phyloP scores from a whole-genome alignment of 2,888 invertebrate genomes.

The Brachyptera putata region DNA sequence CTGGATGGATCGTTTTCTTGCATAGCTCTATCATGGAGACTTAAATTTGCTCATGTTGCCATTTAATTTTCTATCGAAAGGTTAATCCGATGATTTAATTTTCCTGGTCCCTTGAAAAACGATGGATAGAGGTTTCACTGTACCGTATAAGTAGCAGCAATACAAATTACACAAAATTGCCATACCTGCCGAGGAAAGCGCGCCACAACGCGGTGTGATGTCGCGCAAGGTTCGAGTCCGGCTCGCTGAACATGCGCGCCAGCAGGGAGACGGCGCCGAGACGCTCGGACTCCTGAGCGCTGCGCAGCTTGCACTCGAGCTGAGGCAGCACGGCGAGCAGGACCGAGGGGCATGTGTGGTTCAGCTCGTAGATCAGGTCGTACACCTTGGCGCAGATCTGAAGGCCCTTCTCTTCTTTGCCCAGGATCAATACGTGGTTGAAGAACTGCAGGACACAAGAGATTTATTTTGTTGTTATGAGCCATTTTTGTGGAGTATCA shows the following conservation, averaged over 20 bases:
- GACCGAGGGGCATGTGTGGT: conserved; percentile 86
- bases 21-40: too few relatives aligned
- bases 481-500: too few relatives aligned
- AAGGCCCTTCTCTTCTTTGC: conserved; percentile 79
- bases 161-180: too few relatives aligned
- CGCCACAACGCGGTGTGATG: conserved; percentile 86
- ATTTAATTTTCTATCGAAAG: too few relatives aligned
- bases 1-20: too few relatives aligned
- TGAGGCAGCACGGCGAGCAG: conserved; percentile 87
- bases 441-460: conserved; percentile 69
- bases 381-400: conserved; percentile 82
- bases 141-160: too few relatives aligned
- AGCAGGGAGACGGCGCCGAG: conserved; percentile 83
- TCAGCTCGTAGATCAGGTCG: conserved; percentile 93
- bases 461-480: too few relatives aligned
- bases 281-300: conserved; percentile 83
- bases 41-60: too few relatives aligned
- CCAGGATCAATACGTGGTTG: conserved; percentile 90
- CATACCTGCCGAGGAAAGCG: conserved; percentile 76
- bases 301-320: conserved; percentile 91
- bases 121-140: too few relatives aligned
- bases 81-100: too few relatives aligned
- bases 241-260: conserved; percentile 95
- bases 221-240: conserved; percentile 81
- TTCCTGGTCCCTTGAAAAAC: too few relatives aligned